Evolutionary conservation across 2,888 invertebrate genomes (phyloP), one percentile per base, ranked within the genome.

Genomic region (Erynnis tages): DNA sequence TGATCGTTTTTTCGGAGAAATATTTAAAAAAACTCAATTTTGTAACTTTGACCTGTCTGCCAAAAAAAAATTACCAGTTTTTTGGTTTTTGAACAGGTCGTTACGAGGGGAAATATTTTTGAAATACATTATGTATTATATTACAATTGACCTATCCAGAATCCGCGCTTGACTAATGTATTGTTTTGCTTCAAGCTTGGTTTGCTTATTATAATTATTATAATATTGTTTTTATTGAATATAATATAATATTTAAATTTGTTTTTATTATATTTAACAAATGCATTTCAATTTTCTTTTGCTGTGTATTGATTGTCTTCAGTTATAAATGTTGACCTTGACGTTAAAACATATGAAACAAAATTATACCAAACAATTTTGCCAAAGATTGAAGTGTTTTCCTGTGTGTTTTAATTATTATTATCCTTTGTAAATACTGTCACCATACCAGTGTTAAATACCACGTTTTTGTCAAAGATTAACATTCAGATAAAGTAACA

Each of bases 361-460:
- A 38, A 23, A 7, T 5, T 17, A 16, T 23, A 45, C 21, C 25
- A 44, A 19, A 46, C 27, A 19, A 37, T 46, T 35, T 25, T 61
- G 55, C 59, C 54, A 53, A 55, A 53, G 61, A 58, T 60, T 69
- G 62, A 57, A 58, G 61, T 62, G 14, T 54, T 40, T 19, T 17
- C 47, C 49, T 43, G 41, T 54, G 40, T 54, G 21, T 56, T 54
- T 46, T 46, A 53, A 41, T 52, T 57, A 23, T 43, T 55, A 68
- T 69, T 71, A 14, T 40, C 56, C 69, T 69, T 71, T 75, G 67
- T 76, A 71, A 67, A 74, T 71, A 73, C 61, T 58, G 59, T 60
- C 66, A 67, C 62, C 55, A 68, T 71, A 74, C 67, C 77, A 77
- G 77, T 82, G 79, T 83, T 71, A 71, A 75, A 78, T 81, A 79